These are phyloP conservation scores for Sebastes glaucus DNA, from an alignment of 2,797 vertebrate genomes.

Conservation along the genomic window DNA sequence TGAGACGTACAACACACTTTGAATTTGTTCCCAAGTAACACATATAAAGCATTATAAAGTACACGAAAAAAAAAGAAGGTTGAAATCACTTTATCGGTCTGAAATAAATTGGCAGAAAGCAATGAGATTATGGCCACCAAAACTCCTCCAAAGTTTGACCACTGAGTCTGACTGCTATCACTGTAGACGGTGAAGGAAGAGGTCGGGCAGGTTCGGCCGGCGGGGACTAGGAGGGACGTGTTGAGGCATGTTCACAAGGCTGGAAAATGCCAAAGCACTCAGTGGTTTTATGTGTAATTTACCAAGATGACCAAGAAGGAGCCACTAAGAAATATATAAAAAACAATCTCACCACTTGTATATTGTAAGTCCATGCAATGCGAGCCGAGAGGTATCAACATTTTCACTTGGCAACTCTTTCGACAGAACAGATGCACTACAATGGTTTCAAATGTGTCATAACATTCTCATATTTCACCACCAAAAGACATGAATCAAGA, in stretches of 20 bases:
- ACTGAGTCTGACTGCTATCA: background rate
- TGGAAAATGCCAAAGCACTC: constrained; percentile 15
- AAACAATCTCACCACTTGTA: constrained; percentile 7
- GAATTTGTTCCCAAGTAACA: constrained; percentile 4
- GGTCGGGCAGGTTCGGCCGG: background rate
- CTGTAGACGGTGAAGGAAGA: background rate
- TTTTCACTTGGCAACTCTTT: constrained; percentile 30
- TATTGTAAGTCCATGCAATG: constrained; percentile 40
- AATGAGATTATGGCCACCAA: background rate
- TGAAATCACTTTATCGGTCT: background rate
- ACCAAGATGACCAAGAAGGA: constrained; percentile 21
- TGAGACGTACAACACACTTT: background rate
- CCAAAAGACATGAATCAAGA: background rate
- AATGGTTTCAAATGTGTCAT: background rate
- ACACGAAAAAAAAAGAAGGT: background rate
- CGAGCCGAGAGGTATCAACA: constrained; percentile 17
- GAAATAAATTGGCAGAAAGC: background rate
- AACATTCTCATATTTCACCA: constrained; percentile 17
- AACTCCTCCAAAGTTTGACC: background rate
- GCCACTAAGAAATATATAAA: constrained; percentile 5
- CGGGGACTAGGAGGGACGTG: background rate
- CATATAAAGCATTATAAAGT: background rate
- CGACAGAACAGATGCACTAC: background rate
- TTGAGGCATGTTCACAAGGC: constrained; percentile 7
- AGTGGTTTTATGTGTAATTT: constrained; percentile 22